Base-by-base conservation (phyloP, 2,888 invertebrate species). In the Parnassius glacialis region DNA sequence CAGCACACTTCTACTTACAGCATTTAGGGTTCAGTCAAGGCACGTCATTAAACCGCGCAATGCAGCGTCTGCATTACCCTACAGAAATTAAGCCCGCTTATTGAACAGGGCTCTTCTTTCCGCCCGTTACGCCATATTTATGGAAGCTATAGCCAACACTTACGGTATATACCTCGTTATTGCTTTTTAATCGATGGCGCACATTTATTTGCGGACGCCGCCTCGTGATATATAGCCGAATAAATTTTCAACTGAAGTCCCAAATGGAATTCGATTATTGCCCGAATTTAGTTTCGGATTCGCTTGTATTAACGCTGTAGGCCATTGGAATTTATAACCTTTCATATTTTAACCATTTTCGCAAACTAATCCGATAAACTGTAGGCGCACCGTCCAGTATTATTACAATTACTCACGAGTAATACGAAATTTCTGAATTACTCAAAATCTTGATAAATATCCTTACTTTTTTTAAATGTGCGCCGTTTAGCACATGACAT, bases 211-310 rank as follows among this genome's bases (percentile, higher is more conserved):
- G 54, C n/a, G 54, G 43, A n/a, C n/a, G 44, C 54, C 12, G 43
- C 43, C 10, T 44, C 42, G 54, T 54, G 43, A 54, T 54, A 54
- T 54, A 54, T 43, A 44, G 44, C 12, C 54, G 43, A 34, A 54
- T 54, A 54, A 54, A 54, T 54, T 54, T 43, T 43, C 13, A 10
- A 16, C 10, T 20, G 3, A 43, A 13, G 54, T 44, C 54, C 43
- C 16, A 16, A 54, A 43, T 54, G 54, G 16, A 16, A 43, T 54
- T 43, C 54, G 54, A 43, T 54, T 54, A 54, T n/a, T 54, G 11
- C 43, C 16, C n/a, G 54, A 16, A 54, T 54, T 54, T 54, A 54
- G 54, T 54, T 54, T 54, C 10, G 54, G 54, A 42, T 54, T 54
- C 44, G 42, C 16, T 44, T 10, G 3, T 11, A 43, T 13, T 54